Evolutionary conservation across 1,140 invertebrate species (phyloP).

Genomic region (Aphelinus certus): DNA sequence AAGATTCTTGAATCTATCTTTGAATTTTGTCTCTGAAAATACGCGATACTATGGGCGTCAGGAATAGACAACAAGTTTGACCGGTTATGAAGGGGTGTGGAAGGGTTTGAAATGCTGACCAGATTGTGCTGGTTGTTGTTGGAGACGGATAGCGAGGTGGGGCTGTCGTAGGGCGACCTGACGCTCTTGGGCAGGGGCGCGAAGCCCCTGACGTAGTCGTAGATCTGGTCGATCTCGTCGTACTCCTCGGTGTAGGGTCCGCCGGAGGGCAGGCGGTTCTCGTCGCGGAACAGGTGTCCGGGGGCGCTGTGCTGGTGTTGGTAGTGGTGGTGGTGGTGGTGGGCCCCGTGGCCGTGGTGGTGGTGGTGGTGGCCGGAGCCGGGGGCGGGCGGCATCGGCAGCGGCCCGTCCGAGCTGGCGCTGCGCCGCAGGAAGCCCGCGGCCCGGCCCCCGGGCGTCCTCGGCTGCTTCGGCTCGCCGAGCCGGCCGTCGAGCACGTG

Average conservation of each 20-base stretch:
- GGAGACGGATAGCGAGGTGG: slow-evolving; percentile 36
- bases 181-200: slow-evolving; percentile 86
- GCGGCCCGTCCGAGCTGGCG: slow-evolving; percentile 74
- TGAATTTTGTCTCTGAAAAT: no score
- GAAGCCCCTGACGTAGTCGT: slow-evolving; percentile 93
- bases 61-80: no score
- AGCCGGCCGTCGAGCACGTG: slow-evolving; percentile 80
- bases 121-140: slow-evolving; percentile 34
- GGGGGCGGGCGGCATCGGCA: slow-evolving; percentile 67
- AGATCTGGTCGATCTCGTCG: slow-evolving; percentile 96
- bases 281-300: slow-evolving; percentile 60
- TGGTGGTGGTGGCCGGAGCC: slow-evolving; percentile 65
- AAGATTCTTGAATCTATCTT: no score
- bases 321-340: slow-evolving; percentile 58
- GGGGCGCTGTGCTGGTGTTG: slow-evolving; percentile 68
- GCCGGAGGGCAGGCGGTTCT: slow-evolving; percentile 62
- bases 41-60: no score
- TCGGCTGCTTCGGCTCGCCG: slow-evolving; percentile 71
- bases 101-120: slow-evolving; percentile 14
- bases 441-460: slow-evolving; percentile 57
- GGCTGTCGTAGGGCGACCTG: slow-evolving; percentile 72
- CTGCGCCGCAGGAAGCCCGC: slow-evolving; percentile 70
- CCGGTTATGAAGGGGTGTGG: slow-evolving; percentile 19
- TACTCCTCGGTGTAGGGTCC: slow-evolving; percentile 80
- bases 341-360: slow-evolving; percentile 70